Base-by-base conservation (phyloP, 2,888 invertebrate genomes). In the Diarsia rubi region DNA sequence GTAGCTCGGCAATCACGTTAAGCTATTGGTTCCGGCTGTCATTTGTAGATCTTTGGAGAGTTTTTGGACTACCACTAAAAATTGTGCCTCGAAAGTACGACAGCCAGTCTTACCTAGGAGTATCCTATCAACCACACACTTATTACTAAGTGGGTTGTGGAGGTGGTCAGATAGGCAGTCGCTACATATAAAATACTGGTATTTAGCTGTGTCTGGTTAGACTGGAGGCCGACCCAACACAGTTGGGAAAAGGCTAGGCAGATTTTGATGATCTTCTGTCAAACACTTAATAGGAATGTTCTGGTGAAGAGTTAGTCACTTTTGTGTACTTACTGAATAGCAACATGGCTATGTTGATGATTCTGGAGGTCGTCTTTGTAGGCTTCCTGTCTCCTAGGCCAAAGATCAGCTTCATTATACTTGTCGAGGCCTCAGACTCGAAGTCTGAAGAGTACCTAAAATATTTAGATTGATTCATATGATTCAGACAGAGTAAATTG, bases 381-480 rank as follows among this genome's bases (percentile, higher is more conserved):
- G 94, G 90, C 0, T 84, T 78, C 21, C 88, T 89, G 3, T 85
- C 82, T 0, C 93, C 94, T 27, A 89, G 82, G 2, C 94, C 92
- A 21, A 93, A 84, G 8, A 93, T 77, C 73, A 92, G 93, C 70
- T 88, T 90, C 57, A 92, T 64, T 52, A 89, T 87, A n/a, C 87
- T 88, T 1, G 86, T 69, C 1, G 88, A 83, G 47, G 75, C 60
- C 52, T 85, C 85, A 0, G 90, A 82, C 0, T 86, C 82, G 27
- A 88, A 81, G 12, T 89, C 85, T 0, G 94, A 92, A 5, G 91
- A 89, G 76, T 95, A 94, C 78, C 96, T 96, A 88, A 1, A 88
- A 87, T 8, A 27, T 57, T 57, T 45, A 65, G 1, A n/a, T 54
- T 6, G 14, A 9, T 12, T 73, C 11, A 42, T 16, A 31, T 2